Base-by-base conservation (phyloP, 1,140 invertebrate genomes). In the Megalopta genalis region DNA sequence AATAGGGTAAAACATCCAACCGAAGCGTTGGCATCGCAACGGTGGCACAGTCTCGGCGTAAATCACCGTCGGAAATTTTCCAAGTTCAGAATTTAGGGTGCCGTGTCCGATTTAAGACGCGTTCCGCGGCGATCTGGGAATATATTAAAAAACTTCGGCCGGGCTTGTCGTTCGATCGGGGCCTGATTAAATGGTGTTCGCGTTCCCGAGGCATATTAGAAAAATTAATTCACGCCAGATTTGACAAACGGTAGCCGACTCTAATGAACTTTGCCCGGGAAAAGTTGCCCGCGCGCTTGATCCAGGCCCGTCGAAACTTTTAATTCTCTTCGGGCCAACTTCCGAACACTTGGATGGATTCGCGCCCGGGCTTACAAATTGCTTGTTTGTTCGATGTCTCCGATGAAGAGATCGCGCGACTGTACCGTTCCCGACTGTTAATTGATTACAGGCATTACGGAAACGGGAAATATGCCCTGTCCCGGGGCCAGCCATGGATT, bases 331-430 rank as follows among this genome's bases (percentile, higher is more conserved):
- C 62, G 21, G 16, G 14, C 54, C n/a, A 23, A 60, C 49, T 77
- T 77, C n/a, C 46, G 76, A 71, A 64, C 54, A 71, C 46, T 77
- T 64, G 23, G 14, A 77, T 54, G 23, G 32, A 27, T n/a, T 77
- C 59, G 42, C 9, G 62, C 39, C 46, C 0, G 27, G 23, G 68
- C 12, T 27, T 72, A 23, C 60, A 64, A 72, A 78, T 78, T 62
- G 60, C 42, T 68, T 64, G 68, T 71, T 62, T 77, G 42, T 49
- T 37, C 25, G 66, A 57, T 9, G 32, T n/a, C 16, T 9, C 0
- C 6, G 23, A 27, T 21, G 16, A 10, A 21, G 16, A 18, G 25
- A 52, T 52, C 49, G 60, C 16, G 49, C 21, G 10, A 16, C 8
- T 46, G 18, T 23, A 12, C 21, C 21, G 21, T 69, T 68, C 16